These are phyloP conservation scores for Distichodus sexfasciatus DNA, from an alignment of 2,797 vertebrate genomes.

Conservation along the genomic window DNA sequence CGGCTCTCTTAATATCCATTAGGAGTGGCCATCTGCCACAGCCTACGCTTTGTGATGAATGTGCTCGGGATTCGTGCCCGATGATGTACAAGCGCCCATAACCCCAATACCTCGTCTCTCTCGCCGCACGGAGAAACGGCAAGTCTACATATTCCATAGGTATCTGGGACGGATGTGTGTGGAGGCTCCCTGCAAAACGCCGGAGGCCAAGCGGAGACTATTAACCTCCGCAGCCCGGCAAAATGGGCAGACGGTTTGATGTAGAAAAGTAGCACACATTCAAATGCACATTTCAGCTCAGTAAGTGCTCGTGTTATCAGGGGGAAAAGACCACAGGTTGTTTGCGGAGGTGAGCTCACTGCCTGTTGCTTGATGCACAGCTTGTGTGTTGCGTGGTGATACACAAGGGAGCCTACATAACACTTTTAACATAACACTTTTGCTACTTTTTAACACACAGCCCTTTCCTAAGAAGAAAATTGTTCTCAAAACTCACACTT, in stretches of 20 bases:
- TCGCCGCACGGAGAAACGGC: neutral
- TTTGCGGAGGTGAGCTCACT: neutral
- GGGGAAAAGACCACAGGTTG: neutral
- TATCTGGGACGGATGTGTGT: neutral
- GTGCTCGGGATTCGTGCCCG: conserved; percentile 22
- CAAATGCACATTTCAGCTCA: neutral
- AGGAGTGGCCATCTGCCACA: conserved; percentile 22
- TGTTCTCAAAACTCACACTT: too few relatives aligned
- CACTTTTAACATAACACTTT: neutral
- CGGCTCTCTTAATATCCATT: conserved; percentile 44
- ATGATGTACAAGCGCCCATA: conserved; percentile 44
- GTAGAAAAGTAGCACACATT: neutral
- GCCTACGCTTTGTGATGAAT: conserved; percentile 33
- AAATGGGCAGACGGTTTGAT: neutral
- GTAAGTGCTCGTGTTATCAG: neutral
- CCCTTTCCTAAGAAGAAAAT: too few relatives aligned
- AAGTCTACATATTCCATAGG: conserved; percentile 15
- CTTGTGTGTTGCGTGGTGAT: neutral
- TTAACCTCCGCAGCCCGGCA: neutral
- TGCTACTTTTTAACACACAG: too few relatives aligned
- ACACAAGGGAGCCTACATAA: neutral
- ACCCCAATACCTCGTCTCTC: conserved; percentile 25
- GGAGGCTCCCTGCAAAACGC: neutral
- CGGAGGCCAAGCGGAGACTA: neutral
- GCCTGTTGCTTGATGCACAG: neutral